Evolutionary conservation across 2,113 vertebrate species (phyloP), one percentile per base, ranked within the genome.

Genomic region (Aptenodytes patagonicus): DNA sequence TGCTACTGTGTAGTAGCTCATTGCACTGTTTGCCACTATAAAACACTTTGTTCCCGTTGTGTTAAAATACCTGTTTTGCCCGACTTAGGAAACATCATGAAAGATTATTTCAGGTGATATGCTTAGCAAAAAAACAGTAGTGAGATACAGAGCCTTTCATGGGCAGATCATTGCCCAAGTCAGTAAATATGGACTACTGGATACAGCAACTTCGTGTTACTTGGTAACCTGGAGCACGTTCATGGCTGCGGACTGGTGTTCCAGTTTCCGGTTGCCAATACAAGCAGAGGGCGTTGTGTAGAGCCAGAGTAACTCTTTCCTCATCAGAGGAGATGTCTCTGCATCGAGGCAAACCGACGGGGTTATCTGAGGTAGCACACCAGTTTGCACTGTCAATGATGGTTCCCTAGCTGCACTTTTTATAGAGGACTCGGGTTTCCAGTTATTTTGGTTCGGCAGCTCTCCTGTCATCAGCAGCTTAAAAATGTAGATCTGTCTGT

Each of bases 401-500:
- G 51, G 62, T 11, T 95, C 73, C 26, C 38, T 58, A 55, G 62
- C 77, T 94, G 82, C 1, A 36, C 94, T 97, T 97, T 96, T 96
- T 94, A 96, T 87, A 94, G 93, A 91, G 54, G 91, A 73, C 73
- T 96, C 96, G 26, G 52, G 57, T 93, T 97, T 94, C 95, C 68
- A 55, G 88, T 88, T 95, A 90, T 78, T 95, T 98, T 82, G 58
- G 90, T 69, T 84, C 49, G 6, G 84, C 89, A 84, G 49, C 78
- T 83, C 77, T 87, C 75, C 61, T 92, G 69, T 83, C 69, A 79
- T 49, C 10, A 3, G 47, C 58, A 81, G 75, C 72, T 96, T 82
- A 80, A 93, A 80, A 91, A 81, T 44, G 75, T 79, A 75, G 47
- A 46, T 87, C 49, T 55, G 24, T 55, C 72, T 76, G 34, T 81